phyloP scores from a whole-genome alignment of 2,888 invertebrate genomes.

The Cheilosia variabilis region DNA sequence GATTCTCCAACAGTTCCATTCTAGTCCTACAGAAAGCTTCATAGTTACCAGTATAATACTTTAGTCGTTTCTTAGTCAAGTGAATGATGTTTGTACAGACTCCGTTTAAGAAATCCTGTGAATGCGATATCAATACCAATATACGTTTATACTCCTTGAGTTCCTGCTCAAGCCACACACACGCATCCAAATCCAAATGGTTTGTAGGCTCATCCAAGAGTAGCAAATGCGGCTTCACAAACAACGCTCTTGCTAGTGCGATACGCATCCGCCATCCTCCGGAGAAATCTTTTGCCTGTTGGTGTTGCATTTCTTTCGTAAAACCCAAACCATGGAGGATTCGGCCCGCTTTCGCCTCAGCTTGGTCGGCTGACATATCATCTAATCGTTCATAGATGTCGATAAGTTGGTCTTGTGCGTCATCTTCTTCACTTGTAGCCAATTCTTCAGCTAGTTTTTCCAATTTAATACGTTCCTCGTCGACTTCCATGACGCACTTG shows the following conservation, averaged over 20 bases:
- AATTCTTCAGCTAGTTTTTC: conserved; percentile 97
- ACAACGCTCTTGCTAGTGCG: conserved; percentile 97
- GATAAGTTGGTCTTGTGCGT: conserved; percentile 97
- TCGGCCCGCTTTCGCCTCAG: conserved; percentile 96
- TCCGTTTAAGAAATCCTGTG: conserved; percentile 99
- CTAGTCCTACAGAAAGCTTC: conserved; percentile 98
- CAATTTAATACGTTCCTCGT: conserved; percentile 94
- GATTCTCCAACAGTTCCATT: conserved; percentile 97
- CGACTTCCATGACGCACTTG: conserved; percentile 99
- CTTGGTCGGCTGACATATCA: conserved; percentile 97
- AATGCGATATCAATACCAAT: conserved; percentile 98
- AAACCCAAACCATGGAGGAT: conserved; percentile 99
- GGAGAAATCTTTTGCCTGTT: conserved; percentile 94
- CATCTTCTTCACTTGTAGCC: conserved; percentile 93
- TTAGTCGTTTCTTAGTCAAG: conserved; percentile 95
- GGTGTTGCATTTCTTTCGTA: conserved; percentile 92
- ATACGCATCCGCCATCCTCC: conserved; percentile 99
- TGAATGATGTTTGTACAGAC: conserved; percentile 98
- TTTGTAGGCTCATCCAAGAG: conserved; percentile 99
- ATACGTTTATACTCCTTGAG: conserved; percentile 98
- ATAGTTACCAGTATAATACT: conserved; percentile 98
- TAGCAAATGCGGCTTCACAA: conserved; percentile 98
- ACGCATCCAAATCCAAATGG: conserved; percentile 99
- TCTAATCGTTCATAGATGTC: conserved; percentile 99
- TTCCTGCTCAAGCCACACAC: conserved; percentile 99